phyloP scores from a whole-genome alignment of 2,797 vertebrate species.

The Poeciliopsis paucimaculata region DNA sequence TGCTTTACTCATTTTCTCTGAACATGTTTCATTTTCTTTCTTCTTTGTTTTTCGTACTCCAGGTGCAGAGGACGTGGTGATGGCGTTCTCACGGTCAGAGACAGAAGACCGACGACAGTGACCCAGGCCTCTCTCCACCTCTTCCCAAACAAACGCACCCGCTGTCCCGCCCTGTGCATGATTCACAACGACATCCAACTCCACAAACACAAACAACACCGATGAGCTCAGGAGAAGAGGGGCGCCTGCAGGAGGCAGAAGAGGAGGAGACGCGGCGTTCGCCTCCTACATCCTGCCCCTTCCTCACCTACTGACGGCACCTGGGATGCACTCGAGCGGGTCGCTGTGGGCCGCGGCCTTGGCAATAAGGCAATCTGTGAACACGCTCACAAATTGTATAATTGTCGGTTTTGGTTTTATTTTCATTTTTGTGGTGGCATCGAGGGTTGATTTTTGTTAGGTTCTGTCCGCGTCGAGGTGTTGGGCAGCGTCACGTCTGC shows the following conservation, averaged over 20 bases:
- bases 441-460: conserved; percentile 41
- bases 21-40: neutral
- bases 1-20: neutral
- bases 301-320: conserved; percentile 67
- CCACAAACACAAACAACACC: conserved; percentile 66
- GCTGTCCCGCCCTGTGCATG: conserved; percentile 40
- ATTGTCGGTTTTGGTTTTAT: conserved; percentile 38
- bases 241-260: conserved; percentile 32
- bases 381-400: conserved; percentile 65
- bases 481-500: conserved; percentile 61
- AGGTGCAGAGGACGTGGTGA: conserved; percentile 99
- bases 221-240: conserved; percentile 73
- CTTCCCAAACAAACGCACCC: conserved; percentile 12
- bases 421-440: neutral
- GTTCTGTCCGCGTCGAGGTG: conserved; percentile 45
- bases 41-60: conserved; percentile 20
- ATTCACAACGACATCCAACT: conserved; percentile 51
- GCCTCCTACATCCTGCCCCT: conserved; percentile 44
- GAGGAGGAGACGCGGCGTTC: conserved; percentile 53
- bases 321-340: conserved; percentile 58
- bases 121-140: conserved; percentile 56
- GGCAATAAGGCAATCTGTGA: conserved; percentile 60
- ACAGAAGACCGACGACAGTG: conserved; percentile 97
- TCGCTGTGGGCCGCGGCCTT: conserved; percentile 56
- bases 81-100: conserved; percentile 98